Evolutionary conservation across 2,797 vertebrate genomes (phyloP), one percentile per base, ranked within the genome.

Genomic region (Arctocebus calabarensis): DNA sequence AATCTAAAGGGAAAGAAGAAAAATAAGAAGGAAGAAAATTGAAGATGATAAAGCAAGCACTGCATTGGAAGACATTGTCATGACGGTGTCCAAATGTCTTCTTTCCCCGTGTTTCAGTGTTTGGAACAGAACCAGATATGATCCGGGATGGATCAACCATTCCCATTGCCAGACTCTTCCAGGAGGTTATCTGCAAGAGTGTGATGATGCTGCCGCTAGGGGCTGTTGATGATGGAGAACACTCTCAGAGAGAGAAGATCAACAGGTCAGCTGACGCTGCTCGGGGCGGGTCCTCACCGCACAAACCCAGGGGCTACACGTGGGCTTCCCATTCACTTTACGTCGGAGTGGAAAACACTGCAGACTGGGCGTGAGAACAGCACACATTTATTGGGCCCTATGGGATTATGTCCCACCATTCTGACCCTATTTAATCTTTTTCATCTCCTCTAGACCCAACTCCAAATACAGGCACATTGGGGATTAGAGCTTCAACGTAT

Each of bases 241-340:
- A 99, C 95, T 99, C 99, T 37, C 99, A 99, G 98, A 99, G 99
- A 0, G 99, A 99, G 98, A 99, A 99, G 92, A 99, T 99, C 84
- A 99, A 99, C 99, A 99, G 99, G 99, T 99, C 48, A 96, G 92
- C 3, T 4, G 34, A 2, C 11, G 5, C 29, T 2, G 16, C 3
- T 7, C 6, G 8, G 3, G 2, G 23, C 7, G 0, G 0, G 0
- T 14, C 40, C 48, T 48, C 5, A 1, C 59, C 3, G 55, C 29
- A 12, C 7, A 9, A 8, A 55, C 16, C 16, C 0, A 6, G 16
- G 19, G 22, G n/a, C 16, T n/a, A 19, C 20, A 1, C 0, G 0
- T n/a, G 0, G 1, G 34, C 8, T n/a, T 12, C 64, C 40, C 0
- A 0, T 13, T n/a, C 22, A 27, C 3, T 40, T 29, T 9, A 25